These are phyloP conservation scores for Drosophila parthenogenetica DNA, from an alignment of 2,888 invertebrate species.

Conservation along the genomic window DNA sequence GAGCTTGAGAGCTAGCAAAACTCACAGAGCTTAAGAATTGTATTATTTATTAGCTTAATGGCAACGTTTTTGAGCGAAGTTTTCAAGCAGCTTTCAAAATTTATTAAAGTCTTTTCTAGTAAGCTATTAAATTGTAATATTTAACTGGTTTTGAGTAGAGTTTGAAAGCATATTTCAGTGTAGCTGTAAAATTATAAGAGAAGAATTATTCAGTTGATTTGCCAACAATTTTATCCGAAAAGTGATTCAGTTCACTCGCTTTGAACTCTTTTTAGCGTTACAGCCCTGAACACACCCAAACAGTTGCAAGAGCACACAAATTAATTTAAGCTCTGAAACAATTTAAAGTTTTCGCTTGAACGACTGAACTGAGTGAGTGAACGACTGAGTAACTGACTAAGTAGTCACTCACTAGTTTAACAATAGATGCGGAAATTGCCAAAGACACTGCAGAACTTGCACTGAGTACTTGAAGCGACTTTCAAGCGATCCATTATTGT, in stretches of 20 bases:
- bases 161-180: no score
- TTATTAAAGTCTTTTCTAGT: not conserved
- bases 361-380: constrained; percentile 31
- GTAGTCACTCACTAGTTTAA: constrained; percentile 38
- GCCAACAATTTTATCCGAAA: no score
- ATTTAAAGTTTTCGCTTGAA: constrained; percentile 63
- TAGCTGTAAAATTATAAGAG: no score
- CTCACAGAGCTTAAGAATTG: not conserved
- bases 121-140: not conserved
- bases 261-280: not conserved
- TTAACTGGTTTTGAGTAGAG: no score
- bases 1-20: not conserved
- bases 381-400: constrained; percentile 28
- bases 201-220: no score
- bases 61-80: not conserved
- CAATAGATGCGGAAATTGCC: constrained; percentile 69
- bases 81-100: not conserved
- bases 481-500: constrained; percentile 52
- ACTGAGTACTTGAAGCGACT: not conserved
- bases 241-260: not conserved
- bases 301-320: constrained; percentile 50
- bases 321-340: constrained; percentile 70
- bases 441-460: constrained; percentile 40
- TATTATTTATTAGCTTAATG: not conserved
- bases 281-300: constrained; percentile 23